Percentiles rank a stretch among this genome's conserved stretches.
phyloP scores from a whole-genome alignment of 2,888 invertebrate genomes.

The Acleris holmiana region DNA sequence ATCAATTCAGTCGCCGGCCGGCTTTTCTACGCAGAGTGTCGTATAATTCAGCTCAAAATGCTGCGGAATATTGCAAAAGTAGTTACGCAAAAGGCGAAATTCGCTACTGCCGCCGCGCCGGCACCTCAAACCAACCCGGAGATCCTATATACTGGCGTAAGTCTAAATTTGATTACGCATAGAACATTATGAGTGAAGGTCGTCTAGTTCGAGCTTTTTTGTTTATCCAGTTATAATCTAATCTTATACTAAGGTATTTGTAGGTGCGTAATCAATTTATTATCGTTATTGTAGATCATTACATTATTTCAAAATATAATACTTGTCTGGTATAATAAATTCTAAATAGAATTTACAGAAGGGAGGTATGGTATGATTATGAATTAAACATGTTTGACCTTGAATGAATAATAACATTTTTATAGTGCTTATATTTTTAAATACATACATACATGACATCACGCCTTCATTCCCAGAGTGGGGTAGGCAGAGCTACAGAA shows the following conservation, averaged over 20 bases:
- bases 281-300: too few species aligned
- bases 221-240: neutral
- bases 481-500: too few species aligned
- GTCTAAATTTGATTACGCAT: constrained; percentile 39
- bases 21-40: neutral
- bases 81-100: constrained; percentile 73
- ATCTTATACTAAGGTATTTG: too few species aligned
- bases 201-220: neutral
- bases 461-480: too few species aligned
- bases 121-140: constrained; percentile 88
- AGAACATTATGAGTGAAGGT: constrained; percentile 3
- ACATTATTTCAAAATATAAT: too few species aligned
- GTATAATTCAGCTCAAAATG: constrained; percentile 51
- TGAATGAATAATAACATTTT: neutral
- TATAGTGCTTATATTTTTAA: too few species aligned
- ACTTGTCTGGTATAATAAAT: too few species aligned
- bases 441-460: too few species aligned
- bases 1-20: constrained; percentile 25
- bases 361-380: too few species aligned
- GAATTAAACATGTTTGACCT: too few species aligned
- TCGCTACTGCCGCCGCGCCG: constrained; percentile 85
- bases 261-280: too few species aligned
- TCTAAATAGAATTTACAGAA: too few species aligned
- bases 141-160: constrained; percentile 90
- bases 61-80: constrained; percentile 67